phyloP scores from a whole-genome alignment of 2,888 invertebrate species.

The Tillus elongatus region DNA sequence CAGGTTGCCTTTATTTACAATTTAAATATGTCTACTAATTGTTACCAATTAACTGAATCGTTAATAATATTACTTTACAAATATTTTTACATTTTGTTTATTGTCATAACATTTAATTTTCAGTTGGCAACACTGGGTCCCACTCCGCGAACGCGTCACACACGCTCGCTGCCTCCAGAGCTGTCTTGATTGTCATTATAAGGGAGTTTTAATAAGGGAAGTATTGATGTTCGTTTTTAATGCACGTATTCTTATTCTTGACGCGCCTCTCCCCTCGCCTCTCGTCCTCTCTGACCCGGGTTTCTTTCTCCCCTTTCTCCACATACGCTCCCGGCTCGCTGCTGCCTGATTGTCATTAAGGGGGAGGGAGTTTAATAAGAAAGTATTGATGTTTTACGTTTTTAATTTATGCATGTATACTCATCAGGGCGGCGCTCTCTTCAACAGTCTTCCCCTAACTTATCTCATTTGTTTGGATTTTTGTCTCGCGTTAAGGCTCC shows the following conservation, averaged over 20 bases:
- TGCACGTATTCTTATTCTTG: conserved; percentile 42
- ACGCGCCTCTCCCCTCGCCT: conserved; percentile 23
- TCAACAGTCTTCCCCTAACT: no score
- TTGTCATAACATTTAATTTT: no score
- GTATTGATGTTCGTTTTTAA: conserved; percentile 44
- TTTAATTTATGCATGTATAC: conserved; percentile 41
- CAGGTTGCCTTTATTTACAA: no score
- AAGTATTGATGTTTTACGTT: conserved; percentile 39
- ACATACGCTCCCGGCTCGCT: conserved; percentile 26
- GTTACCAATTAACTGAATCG: no score
- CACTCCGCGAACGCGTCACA: conserved; percentile 21
- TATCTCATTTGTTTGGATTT: no score
- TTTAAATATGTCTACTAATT: no score
- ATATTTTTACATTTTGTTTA: no score
- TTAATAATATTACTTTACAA: no score
- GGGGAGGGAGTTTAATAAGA: conserved; percentile 36
- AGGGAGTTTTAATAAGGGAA: conserved; percentile 43
- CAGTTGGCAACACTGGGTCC: no score
- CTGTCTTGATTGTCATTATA: conserved; percentile 41
- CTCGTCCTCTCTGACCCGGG: conserved; percentile 15
- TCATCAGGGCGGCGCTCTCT: conserved; percentile 23
- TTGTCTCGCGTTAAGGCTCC: no score
- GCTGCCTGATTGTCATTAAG: conserved; percentile 37
- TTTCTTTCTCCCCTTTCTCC: conserved; percentile 34
- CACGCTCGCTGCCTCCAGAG: conserved; percentile 35